Conservation (phyloP, 1,140 invertebrate species). For the Prorops nasuta region DNA sequence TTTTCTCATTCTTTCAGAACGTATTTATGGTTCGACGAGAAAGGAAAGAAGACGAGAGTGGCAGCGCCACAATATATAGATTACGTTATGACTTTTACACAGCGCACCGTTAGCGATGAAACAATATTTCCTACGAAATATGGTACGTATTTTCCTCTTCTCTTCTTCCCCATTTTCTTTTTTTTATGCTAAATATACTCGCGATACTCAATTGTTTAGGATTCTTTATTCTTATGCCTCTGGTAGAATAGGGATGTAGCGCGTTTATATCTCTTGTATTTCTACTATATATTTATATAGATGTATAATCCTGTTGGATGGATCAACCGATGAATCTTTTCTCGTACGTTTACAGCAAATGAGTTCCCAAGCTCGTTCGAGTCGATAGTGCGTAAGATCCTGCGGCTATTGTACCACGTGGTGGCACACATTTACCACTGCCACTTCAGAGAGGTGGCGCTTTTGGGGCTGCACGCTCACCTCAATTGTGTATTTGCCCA, state of each 20-base stretch:
- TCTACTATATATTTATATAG: no score
- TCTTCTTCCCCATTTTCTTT: neutral
- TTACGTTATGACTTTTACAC: conserved; percentile 97
- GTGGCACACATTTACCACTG: conserved; percentile 96
- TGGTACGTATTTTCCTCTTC: conserved; percentile 61
- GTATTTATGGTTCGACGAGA: conserved; percentile 98
- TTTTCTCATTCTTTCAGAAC: conserved; percentile 64
- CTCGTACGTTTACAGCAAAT: conserved; percentile 69
- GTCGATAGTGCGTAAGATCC: conserved; percentile 92
- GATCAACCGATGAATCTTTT: no score
- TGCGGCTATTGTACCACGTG: conserved; percentile 94
- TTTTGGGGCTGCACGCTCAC: conserved; percentile 89
- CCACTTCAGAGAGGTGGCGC: conserved; percentile 93
- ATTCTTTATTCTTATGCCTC: no score
- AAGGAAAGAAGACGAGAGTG: conserved; percentile 95
- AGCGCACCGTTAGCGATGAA: conserved; percentile 96
- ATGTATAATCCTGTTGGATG: no score
- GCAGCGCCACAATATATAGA: conserved; percentile 98
- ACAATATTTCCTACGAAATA: conserved; percentile 97
- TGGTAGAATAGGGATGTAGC: no score
- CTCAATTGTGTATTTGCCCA: conserved; percentile 96
- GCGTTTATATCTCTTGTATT: no score
- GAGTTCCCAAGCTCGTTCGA: conserved; percentile 95
- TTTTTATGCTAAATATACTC: neutral
- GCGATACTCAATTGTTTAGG: no score